Conservation (phyloP, 2,113 vertebrate genomes). For the Microtus pennsylvanicus region DNA sequence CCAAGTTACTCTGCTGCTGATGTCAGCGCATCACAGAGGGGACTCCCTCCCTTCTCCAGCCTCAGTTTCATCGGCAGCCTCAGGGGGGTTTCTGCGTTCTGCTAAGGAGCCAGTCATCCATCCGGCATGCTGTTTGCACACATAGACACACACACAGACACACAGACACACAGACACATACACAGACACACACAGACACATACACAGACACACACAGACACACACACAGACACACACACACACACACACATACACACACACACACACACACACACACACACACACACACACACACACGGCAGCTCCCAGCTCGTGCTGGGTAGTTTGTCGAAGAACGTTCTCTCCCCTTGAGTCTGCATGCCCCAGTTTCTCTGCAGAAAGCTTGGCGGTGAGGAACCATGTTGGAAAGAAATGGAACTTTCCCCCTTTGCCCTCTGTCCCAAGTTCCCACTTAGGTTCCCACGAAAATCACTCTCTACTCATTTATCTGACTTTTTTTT, state of each 20-base stretch:
- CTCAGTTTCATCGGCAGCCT: neutral
- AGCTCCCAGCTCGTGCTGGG: fast-evolving
- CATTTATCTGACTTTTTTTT: neutral
- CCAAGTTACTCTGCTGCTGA: neutral
- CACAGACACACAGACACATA: neutral
- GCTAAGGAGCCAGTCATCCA: neutral
- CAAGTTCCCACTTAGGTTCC: constrained; percentile 13
- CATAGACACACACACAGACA: neutral
- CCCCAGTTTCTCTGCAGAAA: neutral
- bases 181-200: neutral
- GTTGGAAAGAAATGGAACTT: neutral
- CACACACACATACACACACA: neutral
- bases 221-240: neutral
- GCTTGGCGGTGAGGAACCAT: neutral
- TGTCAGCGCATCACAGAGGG: neutral
- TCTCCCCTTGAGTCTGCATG: neutral
- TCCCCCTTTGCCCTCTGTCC: neutral
- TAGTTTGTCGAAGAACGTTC: neutral
- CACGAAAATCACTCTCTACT: neutral
- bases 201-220: neutral
- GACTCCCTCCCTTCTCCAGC: neutral
- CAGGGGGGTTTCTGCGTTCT: neutral
- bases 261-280: neutral
- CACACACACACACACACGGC: neutral
- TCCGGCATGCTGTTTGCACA: neutral